These are phyloP conservation scores for Tribolium castaneum DNA, from an alignment of 1,140 invertebrate species.

Conservation along the genomic window DNA sequence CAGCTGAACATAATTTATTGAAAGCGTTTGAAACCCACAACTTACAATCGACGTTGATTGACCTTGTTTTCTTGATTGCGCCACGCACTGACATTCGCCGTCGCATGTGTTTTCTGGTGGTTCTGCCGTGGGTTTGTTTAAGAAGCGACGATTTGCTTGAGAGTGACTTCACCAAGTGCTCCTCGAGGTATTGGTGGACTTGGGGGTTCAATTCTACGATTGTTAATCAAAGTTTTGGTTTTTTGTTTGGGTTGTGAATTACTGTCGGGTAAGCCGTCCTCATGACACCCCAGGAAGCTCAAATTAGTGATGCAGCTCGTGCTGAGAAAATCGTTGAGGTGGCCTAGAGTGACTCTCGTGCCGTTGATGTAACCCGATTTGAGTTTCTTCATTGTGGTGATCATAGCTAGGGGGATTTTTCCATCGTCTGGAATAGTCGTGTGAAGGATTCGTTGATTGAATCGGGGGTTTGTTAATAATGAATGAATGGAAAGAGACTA, in stretches of 20 bases:
- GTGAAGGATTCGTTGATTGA: background rate
- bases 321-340: constrained; percentile 91
- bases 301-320: constrained; percentile 97
- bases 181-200: constrained; percentile 89
- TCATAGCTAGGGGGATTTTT: constrained; percentile 91
- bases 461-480: background rate
- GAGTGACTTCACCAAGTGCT: constrained; percentile 84
- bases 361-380: constrained; percentile 99
- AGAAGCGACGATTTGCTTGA: constrained; percentile 77
- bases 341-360: constrained; percentile 92
- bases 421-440: constrained; percentile 83
- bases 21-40: constrained; percentile 46
- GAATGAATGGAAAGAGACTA: background rate
- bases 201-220: constrained; percentile 78
- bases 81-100: constrained; percentile 86
- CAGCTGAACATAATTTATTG: constrained; percentile 32
- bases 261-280: constrained; percentile 89
- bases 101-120: constrained; percentile 69
- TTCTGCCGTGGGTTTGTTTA: constrained; percentile 65
- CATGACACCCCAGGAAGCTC: constrained; percentile 92
- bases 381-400: constrained; percentile 97
- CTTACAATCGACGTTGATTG: constrained; percentile 86
- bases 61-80: constrained; percentile 87
- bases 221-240: background rate
- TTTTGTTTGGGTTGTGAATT: constrained; percentile 55